These are phyloP conservation scores for Crocodylus rhombifer DNA, from an alignment of 2,797 vertebrate species.

Conservation along the genomic window DNA sequence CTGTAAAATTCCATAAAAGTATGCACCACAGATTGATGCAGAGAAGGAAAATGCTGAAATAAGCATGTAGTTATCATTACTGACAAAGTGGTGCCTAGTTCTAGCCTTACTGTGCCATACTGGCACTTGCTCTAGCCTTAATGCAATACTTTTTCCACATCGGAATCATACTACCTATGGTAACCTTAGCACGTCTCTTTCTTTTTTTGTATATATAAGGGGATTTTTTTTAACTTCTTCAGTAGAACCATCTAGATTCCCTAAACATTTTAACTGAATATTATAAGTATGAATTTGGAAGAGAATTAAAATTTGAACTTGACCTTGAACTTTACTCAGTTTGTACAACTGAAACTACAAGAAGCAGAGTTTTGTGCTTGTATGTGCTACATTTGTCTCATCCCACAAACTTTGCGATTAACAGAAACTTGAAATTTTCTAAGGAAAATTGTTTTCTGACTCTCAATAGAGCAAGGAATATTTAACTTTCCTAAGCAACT, in stretches of 20 bases:
- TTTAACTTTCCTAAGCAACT: neutral
- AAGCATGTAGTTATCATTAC: neutral
- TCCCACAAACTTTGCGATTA: conserved; percentile 62
- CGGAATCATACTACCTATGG: neutral
- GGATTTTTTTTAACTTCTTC: neutral
- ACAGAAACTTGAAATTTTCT: conserved; percentile 59
- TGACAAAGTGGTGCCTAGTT: neutral
- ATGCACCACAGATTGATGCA: too few relatives aligned
- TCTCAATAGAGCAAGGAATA: neutral
- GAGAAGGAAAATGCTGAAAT: neutral
- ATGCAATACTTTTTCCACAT: neutral
- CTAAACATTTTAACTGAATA: neutral
- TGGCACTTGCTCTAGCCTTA: neutral
- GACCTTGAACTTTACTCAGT: neutral
- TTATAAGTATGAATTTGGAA: neutral
- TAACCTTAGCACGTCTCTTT: neutral
- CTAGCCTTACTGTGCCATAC: neutral
- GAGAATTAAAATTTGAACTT: neutral
- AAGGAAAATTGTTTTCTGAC: conserved; percentile 68
- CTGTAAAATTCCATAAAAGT: conserved; percentile 6
- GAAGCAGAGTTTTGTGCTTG: neutral
- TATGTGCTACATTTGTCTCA: conserved; percentile 23
- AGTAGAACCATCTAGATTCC: neutral
- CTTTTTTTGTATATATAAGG: neutral
- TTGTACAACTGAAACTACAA: neutral